Conservation (phyloP, 2,797 vertebrate species). For the Coendou prehensilis region DNA sequence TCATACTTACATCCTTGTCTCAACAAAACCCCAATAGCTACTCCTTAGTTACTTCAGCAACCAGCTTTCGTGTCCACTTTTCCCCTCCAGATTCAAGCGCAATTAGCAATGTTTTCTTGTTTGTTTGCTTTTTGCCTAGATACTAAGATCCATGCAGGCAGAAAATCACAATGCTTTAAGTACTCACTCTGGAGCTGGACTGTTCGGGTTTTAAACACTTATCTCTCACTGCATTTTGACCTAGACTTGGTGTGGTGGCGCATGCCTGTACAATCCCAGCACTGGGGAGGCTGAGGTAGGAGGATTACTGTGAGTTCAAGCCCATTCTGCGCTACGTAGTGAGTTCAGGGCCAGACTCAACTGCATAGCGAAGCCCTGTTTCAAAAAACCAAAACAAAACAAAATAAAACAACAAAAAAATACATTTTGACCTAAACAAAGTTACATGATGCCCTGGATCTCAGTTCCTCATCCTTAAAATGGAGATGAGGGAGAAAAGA, state of each 20-base stretch:
- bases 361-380: not conserved
- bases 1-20: not conserved
- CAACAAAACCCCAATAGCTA: not conserved
- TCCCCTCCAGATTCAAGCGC: not conserved
- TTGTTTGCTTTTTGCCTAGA: not conserved
- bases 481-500: not conserved
- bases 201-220: not conserved
- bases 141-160: not conserved
- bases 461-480: not conserved
- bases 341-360: not conserved
- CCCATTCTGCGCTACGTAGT: not conserved
- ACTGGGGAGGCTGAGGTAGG: not conserved
- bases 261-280: not conserved
- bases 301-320: not conserved
- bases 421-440: not conserved
- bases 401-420: not conserved
- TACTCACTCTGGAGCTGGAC: not conserved
- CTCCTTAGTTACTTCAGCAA: not conserved
- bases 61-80: not conserved
- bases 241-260: not conserved
- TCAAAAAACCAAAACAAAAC: not conserved
- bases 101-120: not conserved
- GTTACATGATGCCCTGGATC: no score
- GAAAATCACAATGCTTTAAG: not conserved
- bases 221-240: not conserved